Evolutionary conservation across 2,113 vertebrate genomes (phyloP).

Genomic region (Cyprichromis sp.): DNA sequence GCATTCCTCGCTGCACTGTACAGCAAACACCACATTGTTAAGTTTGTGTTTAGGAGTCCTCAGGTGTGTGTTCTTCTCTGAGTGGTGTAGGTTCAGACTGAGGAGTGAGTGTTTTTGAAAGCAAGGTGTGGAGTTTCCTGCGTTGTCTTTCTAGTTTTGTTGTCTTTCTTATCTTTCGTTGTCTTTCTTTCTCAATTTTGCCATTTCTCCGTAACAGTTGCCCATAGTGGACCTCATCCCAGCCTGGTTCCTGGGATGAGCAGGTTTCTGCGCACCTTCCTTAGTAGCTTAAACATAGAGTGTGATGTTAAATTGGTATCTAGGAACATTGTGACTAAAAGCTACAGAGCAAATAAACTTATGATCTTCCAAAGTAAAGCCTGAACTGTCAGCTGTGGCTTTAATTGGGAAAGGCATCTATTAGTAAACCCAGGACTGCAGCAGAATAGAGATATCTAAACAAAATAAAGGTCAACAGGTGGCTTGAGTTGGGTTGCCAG

Average conservation of each 20-base stretch:
- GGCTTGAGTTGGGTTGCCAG: too few relatives aligned
- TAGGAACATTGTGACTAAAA: background rate
- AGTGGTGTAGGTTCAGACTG: background rate
- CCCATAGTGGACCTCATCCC: background rate
- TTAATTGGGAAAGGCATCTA: background rate
- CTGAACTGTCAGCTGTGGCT: background rate
- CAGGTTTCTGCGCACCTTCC: background rate
- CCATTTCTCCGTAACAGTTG: background rate
- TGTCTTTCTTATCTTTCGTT: too few relatives aligned
- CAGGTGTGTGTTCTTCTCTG: background rate
- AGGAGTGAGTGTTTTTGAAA: background rate
- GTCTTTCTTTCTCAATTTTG: too few relatives aligned
- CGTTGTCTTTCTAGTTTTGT: background rate
- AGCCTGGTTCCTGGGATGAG: background rate
- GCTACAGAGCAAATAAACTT: background rate
- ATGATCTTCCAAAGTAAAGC: background rate
- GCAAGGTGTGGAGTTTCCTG: background rate
- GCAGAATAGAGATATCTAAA: background rate
- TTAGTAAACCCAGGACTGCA: background rate
- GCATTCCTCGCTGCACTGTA: background rate
- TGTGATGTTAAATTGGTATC: background rate
- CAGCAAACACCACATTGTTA: fast-evolving
- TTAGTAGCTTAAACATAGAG: background rate
- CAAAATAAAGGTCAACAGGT: background rate
- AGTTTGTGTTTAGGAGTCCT: background rate